Evolutionary conservation across 2,797 vertebrate genomes (phyloP).

Genomic region (Micropoecilia bifurca): DNA sequence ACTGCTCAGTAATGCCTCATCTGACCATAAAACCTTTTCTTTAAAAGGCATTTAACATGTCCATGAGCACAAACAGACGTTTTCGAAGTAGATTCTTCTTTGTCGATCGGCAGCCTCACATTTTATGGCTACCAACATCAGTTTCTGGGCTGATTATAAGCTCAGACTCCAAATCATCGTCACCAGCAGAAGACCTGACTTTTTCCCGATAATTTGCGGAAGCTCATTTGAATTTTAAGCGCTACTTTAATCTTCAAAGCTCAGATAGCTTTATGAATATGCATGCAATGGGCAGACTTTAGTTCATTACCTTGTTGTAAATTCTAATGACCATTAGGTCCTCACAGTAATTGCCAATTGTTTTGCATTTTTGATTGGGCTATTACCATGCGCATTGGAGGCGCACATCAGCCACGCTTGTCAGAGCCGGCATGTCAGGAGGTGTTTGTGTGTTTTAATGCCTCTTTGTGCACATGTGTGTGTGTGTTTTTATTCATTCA

Average conservation of each 20-base stretch:
- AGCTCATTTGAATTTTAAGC: constrained; percentile 99
- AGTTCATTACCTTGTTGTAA: constrained; percentile 99
- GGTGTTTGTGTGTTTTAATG: constrained; percentile 50
- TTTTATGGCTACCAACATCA: not conserved
- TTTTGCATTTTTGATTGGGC: constrained; percentile 99
- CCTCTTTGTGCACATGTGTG: constrained; percentile 32
- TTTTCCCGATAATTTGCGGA: constrained; percentile 98
- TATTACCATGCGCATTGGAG: constrained; percentile 98
- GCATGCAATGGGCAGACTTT: constrained; percentile 99
- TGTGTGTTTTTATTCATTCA: constrained; percentile 61
- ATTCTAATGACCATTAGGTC: constrained; percentile 99
- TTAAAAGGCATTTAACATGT: too few species aligned
- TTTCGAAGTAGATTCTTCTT: not conserved
- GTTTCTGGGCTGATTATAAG: not conserved
- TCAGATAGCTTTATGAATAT: constrained; percentile 99
- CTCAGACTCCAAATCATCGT: not conserved
- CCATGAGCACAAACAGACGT: not conserved
- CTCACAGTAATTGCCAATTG: constrained; percentile 99
- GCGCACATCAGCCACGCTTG: constrained; percentile 97
- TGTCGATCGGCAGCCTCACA: not conserved
- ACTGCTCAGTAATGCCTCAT: not conserved
- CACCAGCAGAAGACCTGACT: constrained; percentile 86
- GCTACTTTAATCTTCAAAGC: constrained; percentile 99
- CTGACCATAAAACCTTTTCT: not conserved
- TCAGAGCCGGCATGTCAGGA: constrained; percentile 87